phyloP scores from a whole-genome alignment of 2,888 invertebrate genomes.

The Cantharis rufa region DNA sequence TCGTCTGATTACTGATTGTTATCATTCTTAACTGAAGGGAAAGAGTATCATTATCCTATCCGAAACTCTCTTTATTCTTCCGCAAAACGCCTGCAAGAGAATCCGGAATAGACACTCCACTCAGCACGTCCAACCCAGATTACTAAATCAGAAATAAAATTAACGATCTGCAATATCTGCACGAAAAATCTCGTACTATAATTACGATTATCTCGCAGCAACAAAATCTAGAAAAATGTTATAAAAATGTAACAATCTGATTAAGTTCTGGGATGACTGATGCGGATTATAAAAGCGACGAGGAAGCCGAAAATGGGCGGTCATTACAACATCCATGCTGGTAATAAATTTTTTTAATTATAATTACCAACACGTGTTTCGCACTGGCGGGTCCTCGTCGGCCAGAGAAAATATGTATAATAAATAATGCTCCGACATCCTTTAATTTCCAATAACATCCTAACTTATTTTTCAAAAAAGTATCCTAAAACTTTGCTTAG shows the following conservation, averaged over 20 bases:
- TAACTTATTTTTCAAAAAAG: neutral
- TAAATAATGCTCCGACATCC: neutral
- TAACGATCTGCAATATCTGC: conserved; percentile 17
- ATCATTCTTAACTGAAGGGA: conserved; percentile 37
- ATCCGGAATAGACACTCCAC: conserved; percentile 16
- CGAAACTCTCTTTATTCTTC: conserved; percentile 23
- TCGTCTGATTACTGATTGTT: conserved; percentile 43
- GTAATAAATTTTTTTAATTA: neutral
- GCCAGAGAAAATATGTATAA: too few species aligned
- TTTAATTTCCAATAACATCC: neutral
- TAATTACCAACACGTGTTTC: neutral
- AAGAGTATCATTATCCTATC: conserved; percentile 41
- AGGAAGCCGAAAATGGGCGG: neutral
- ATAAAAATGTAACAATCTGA: neutral
- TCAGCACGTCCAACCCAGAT: conserved; percentile 25
- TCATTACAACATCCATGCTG: neutral
- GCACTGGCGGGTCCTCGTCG: neutral
- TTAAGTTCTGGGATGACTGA: neutral
- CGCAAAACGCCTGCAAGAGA: conserved; percentile 17
- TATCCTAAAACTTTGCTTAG: neutral
- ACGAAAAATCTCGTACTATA: neutral
- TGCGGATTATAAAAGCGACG: neutral
- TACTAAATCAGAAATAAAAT: conserved; percentile 21
- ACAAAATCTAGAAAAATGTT: neutral
- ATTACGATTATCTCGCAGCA: neutral